Evolutionary conservation across 2,797 vertebrate genomes (phyloP), one percentile per base, ranked within the genome.

Genomic region (Mycteria americana): DNA sequence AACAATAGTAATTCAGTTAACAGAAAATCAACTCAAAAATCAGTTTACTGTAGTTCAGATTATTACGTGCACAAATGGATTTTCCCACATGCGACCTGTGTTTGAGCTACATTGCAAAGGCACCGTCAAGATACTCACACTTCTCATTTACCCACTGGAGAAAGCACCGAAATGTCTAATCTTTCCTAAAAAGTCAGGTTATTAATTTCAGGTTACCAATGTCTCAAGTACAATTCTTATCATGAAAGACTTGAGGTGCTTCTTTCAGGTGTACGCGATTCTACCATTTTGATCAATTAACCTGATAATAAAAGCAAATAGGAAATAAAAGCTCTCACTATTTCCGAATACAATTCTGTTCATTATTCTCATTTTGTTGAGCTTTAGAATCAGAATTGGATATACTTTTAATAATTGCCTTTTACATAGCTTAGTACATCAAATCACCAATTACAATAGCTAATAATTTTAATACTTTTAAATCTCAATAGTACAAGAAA

Each of bases 1-100:
- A 82, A 96, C 60, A 91, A 93, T 1, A 94, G 87, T 30, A 94
- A 93, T 60, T 70, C 84, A 74, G 92, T 96, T 92, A 97, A n/a
- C 35, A 88, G 85, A 81, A 97, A 85, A 82, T 46, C 41, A 93
- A 46, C 10, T 72, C 64, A 25, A 64, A 39, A 81, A 78, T 35
- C 64, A 41, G 6, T 62, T 72, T 27, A 64, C n/a, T 70, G 19
- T 8, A 85, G 31, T 8, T 56, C 19, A 53, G 65, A 48, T 64
- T 51, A 88, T 45, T 53, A 72, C 12, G 33, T 7, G 14, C 31
- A 95, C 45, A 85, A 82, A 85, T 7, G 3, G 11, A 88, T 89
- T 85, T 92, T 57, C 67, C 45, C 62, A 76, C 41, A 35, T 2
- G 9, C 37, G 74, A 31, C 14, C 75, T 35, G 35, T 24, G 25